These are phyloP conservation scores for Actinia tenebrosa DNA, from an alignment of 64 coral and sea anemone genomes.

Conservation along the genomic window DNA sequence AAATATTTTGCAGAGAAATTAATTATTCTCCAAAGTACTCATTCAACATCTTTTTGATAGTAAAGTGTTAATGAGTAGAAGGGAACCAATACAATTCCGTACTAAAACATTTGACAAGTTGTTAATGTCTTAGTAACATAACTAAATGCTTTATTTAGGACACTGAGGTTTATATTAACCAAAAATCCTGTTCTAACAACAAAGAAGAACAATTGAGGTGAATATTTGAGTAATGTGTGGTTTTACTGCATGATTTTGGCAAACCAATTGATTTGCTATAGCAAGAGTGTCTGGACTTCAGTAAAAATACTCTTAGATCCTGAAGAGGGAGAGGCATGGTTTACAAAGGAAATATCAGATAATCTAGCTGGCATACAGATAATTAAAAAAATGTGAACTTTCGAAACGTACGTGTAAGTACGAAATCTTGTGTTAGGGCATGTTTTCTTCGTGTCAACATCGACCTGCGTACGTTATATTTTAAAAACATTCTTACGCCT, in stretches of 20 bases:
- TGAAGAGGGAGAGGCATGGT: not conserved
- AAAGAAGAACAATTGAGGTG: not conserved
- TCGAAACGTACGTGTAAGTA: not conserved
- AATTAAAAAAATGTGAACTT: not conserved
- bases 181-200: not conserved
- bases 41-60: no score
- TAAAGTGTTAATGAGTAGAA: no score
- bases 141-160: not conserved
- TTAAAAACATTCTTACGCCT: not conserved
- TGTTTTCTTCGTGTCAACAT: not conserved
- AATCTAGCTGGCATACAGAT: not conserved
- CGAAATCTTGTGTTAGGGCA: not conserved
- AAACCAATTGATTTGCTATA: not conserved
- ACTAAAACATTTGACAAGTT: not conserved
- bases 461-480: not conserved
- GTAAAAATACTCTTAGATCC: not conserved
- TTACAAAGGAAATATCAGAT: not conserved
- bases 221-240: not conserved
- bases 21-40: no score
- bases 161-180: not conserved
- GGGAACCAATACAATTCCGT: no score
- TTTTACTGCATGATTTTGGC: not conserved
- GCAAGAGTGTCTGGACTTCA: not conserved
- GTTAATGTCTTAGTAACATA: not conserved
- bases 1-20: no score